Percentiles rank a stretch among this genome's conserved stretches.
These are phyloP conservation scores for Caenorhabditis doughertyi DNA, from an alignment of 2,888 invertebrate species.

Conservation along the genomic window DNA sequence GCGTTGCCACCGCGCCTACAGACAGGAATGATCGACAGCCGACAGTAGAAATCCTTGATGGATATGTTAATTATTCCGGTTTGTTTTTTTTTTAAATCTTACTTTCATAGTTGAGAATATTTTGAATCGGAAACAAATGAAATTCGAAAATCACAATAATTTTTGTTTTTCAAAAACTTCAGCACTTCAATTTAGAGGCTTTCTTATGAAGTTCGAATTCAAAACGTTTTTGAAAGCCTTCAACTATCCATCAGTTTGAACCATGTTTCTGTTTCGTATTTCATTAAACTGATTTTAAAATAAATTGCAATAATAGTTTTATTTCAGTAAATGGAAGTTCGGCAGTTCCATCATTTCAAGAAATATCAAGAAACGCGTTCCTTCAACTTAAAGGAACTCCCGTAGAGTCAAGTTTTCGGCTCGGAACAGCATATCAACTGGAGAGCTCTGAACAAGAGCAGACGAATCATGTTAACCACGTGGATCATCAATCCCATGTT, in stretches of 20 bases:
- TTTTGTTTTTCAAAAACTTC: neutral
- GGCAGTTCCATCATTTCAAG: constrained; percentile 47
- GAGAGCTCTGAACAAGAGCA: constrained; percentile 43
- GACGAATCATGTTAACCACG: constrained; percentile 41
- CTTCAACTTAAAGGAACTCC: constrained; percentile 54
- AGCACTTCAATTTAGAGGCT: too few relatives aligned
- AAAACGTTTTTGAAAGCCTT: too few relatives aligned
- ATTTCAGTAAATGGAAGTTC: constrained; percentile 46
- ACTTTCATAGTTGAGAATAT: neutral
- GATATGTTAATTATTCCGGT: constrained; percentile 66
- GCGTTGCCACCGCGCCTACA: constrained; percentile 40
- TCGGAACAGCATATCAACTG: constrained; percentile 55
- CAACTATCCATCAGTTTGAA: too few relatives aligned
- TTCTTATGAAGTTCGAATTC: too few relatives aligned
- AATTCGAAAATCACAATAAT: too few relatives aligned
- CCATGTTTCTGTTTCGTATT: too few relatives aligned
- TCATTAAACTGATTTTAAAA: too few relatives aligned
- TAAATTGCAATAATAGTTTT: too few relatives aligned
- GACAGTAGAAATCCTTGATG: constrained; percentile 61
- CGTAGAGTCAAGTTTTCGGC: constrained; percentile 51
- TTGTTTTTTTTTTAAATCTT: constrained; percentile 2
- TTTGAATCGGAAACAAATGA: too few relatives aligned
- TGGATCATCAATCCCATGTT: constrained; percentile 44
- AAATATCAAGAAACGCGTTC: constrained; percentile 61
- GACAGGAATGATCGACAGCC: constrained; percentile 49